These are phyloP conservation scores for Ptychoptera contaminata DNA, from an alignment of 2,888 invertebrate genomes.

Conservation along the genomic window DNA sequence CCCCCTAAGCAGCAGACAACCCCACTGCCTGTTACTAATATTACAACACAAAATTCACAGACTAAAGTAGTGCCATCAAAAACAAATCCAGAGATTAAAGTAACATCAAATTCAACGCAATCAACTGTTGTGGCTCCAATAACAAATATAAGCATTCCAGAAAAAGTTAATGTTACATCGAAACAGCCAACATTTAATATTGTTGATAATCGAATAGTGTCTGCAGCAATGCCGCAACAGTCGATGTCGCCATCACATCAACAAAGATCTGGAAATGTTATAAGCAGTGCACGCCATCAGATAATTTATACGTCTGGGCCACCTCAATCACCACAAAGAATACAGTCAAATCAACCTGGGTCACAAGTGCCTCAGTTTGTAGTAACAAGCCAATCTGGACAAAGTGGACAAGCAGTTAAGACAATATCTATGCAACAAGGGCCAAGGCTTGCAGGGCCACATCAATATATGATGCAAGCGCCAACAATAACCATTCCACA, in stretches of 20 bases:
- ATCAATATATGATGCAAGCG: conserved; percentile 39
- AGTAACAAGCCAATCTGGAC: conserved; percentile 3
- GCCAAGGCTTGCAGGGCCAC: conserved; percentile 29
- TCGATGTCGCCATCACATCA: conserved; percentile 24
- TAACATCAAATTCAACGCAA: conserved; percentile 13
- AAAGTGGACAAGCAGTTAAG: conserved; percentile 12
- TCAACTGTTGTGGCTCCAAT: not conserved
- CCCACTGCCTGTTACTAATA: conserved; percentile 10
- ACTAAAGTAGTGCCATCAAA: not conserved
- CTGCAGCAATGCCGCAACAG: not conserved
- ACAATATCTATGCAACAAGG: conserved; percentile 14
- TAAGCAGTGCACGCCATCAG: conserved; percentile 22
- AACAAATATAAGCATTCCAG: conserved; percentile 9
- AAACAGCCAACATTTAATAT: conserved; percentile 1
- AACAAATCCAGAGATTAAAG: not conserved
- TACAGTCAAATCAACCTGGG: conserved; percentile 24
- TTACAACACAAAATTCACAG: conserved; percentile 12
- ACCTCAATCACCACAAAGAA: conserved; percentile 18
- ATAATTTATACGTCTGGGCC: not conserved
- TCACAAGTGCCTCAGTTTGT: conserved; percentile 20
- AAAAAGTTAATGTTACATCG: conserved; percentile 3
- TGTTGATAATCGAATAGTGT: too few species aligned
- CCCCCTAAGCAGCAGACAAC: conserved; percentile 28
- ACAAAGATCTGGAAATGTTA: conserved; percentile 29
- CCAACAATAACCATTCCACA: conserved; percentile 51